Conservation (phyloP, 2,888 invertebrate species). For the Idaea aversata region DNA sequence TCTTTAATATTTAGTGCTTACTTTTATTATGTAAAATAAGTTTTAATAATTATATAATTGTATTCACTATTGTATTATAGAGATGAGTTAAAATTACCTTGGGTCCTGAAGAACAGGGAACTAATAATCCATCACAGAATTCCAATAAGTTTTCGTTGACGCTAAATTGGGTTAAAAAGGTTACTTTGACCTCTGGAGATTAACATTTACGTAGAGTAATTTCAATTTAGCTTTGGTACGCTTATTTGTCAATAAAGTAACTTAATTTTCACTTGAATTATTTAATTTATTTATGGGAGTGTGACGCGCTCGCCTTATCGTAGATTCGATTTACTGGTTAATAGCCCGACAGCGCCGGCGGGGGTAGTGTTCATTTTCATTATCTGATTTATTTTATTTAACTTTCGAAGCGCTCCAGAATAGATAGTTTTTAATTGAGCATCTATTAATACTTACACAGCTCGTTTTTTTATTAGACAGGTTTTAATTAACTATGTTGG, state of each 20-base stretch:
- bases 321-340: conserved; percentile 13
- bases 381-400: not conserved
- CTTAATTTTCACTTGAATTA: conserved; percentile 18
- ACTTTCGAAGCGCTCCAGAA: not conserved
- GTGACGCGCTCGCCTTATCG: conserved; percentile 7
- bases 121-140: not conserved
- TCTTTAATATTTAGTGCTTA: too few species aligned
- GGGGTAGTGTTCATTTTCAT: not conserved
- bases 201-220: not conserved
- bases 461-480: too few species aligned
- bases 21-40: too few species aligned
- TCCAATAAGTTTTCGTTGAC: not conserved
- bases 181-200: not conserved
- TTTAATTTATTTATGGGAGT: conserved; percentile 18
- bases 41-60: too few species aligned
- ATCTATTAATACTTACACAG: too few species aligned
- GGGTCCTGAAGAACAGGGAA: not conserved
- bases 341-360: not conserved
- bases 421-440: not conserved
- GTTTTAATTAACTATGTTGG: too few species aligned
- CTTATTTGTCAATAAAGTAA: not conserved
- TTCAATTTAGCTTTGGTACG: not conserved
- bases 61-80: too few species aligned
- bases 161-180: not conserved
- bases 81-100: not conserved